These are phyloP conservation scores for Stomatorhinus walkeri DNA, from an alignment of 2,797 vertebrate genomes.

Conservation along the genomic window DNA sequence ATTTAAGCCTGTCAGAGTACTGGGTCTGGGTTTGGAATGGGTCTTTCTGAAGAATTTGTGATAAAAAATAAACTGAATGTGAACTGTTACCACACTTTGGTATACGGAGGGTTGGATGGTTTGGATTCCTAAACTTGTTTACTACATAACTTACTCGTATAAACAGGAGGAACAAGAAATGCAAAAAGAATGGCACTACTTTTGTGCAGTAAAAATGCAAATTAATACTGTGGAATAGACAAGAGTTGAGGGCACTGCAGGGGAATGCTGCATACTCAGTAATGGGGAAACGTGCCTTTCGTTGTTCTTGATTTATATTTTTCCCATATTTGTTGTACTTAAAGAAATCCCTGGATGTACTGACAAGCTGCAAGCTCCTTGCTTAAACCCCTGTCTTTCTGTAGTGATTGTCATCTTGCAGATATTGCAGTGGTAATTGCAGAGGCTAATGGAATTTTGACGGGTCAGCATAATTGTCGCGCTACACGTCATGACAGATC, in stretches of 20 bases:
- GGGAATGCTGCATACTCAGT: not conserved
- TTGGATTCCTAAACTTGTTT: not conserved
- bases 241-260: not conserved
- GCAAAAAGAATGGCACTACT: not conserved
- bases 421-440: not conserved
- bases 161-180: not conserved
- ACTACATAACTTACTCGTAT: not conserved
- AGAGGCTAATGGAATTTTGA: not conserved
- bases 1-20: not conserved
- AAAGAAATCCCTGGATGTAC: not conserved
- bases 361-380: not conserved
- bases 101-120: not conserved
- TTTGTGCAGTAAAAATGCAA: not conserved
- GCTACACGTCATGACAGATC: not conserved
- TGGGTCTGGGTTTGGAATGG: not conserved
- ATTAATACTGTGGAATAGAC: not conserved
- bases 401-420: not conserved
- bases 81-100: not conserved
- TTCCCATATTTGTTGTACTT: not conserved
- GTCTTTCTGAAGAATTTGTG: not conserved
- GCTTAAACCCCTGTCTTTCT: not conserved
- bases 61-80: conserved; percentile 4
- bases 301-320: not conserved
- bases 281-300: not conserved
- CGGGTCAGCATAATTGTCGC: not conserved